Evolutionary conservation across 23 tunicate genomes (phyloP).

Genomic region (Phallusia fumigata): DNA sequence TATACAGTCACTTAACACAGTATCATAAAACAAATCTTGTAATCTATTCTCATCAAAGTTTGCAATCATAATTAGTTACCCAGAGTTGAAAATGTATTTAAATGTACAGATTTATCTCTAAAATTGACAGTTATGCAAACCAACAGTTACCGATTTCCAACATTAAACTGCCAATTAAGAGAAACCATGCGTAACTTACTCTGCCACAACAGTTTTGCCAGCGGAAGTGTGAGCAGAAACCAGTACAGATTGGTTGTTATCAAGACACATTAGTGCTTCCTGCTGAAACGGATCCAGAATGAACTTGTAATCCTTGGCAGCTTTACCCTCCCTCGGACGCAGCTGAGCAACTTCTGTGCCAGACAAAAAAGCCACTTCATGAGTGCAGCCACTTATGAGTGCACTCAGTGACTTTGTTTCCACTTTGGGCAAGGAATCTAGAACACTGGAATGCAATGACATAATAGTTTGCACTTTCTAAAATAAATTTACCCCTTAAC

Average conservation of each 20-base stretch:
- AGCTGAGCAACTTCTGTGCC: constrained; percentile 57
- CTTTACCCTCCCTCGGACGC: constrained; percentile 48
- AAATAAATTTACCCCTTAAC: no score
- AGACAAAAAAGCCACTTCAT: constrained; percentile 64
- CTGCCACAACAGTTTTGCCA: constrained; percentile 97
- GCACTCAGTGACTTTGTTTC: constrained; percentile 75
- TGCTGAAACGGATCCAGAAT: constrained; percentile 96
- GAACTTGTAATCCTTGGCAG: constrained; percentile 90
- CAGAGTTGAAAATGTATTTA: no score
- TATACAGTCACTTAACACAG: no score
- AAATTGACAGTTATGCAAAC: no score
- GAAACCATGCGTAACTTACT: constrained; percentile 32
- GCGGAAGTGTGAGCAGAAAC: constrained; percentile 98
- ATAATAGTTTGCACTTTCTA: no score
- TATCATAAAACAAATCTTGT: no score
- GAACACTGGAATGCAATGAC: constrained; percentile 23
- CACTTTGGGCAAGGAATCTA: constrained; percentile 77
- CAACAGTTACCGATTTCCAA: neutral
- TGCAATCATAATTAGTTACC: no score
- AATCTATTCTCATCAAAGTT: no score
- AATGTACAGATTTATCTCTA: no score
- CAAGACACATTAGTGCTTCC: constrained; percentile 78
- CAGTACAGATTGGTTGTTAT: constrained; percentile 89
- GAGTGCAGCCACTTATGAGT: constrained; percentile 77
- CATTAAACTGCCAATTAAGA: neutral